Base-by-base conservation (phyloP, 2,113 vertebrate species). In the Holacanthus passer region DNA sequence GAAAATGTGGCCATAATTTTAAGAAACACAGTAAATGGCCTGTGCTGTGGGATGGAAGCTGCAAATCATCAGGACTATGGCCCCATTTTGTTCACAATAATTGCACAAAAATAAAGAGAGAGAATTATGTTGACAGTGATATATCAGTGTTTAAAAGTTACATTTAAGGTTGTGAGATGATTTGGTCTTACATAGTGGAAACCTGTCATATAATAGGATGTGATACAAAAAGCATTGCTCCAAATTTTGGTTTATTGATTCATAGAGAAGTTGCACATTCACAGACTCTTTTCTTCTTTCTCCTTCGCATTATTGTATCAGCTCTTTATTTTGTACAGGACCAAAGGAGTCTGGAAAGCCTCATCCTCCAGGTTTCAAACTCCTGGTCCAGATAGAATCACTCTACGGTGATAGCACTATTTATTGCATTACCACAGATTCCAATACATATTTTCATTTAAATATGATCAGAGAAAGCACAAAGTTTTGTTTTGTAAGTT, bases 1-100 rank as follows among this genome's bases (percentile, higher is more conserved):
- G 56, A 69, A 87, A 81, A 78, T 74, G 58, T 41, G 63, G 77
- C 67, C 58, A 32, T 53, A 29, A 55, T 66, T 86, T 74, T 35
- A 53, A 37, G 66, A 70, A 75, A 35, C 41, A 31, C 16, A 37
- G 59, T 52, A 71, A 80, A 59, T 1, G 31, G 6, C 37, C 66
- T 62, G 55, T 64, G 68, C 53, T 35, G 62, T 59, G 50, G 63
- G 43, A 66, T 29, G 29, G 45, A 58, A 62, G 29, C 60, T 81
- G 43, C 60, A 72, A 64, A 71, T 80, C 66, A 76, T 76, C 53
- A 72, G 31, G 11, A 50, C 70, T 27, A 22, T 14, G 71, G 59
- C n/a, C 32, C 50, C 7, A 48, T 62, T 73, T 71, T 32, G 27
- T 47, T 59, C 41, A 58, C 10, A 0, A 71, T 48, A 45, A 75